Evolutionary conservation across 1,140 invertebrate species (phyloP), one percentile per base, ranked within the genome.

Genomic region (Anastrepha ludens): DNA sequence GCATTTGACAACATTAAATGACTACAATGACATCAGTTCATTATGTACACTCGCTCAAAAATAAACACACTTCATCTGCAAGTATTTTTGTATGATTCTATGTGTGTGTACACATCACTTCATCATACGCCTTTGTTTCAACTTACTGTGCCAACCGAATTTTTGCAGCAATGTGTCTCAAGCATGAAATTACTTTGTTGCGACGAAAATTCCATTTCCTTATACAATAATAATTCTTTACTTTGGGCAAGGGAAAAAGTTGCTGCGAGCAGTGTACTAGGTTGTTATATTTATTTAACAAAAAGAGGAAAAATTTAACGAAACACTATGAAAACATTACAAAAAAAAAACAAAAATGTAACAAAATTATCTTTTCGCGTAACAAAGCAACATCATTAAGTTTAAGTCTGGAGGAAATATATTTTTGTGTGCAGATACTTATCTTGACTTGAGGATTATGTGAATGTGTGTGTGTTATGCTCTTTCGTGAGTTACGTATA

Each of bases 381-480:
- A 81, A 81, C 74, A 81, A 81, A 81, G 74, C 74, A 81, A 81
- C 74, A 81, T 81, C 74, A 81, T 81, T 81, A 81, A 81, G 47
- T 81, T 58, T 81, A 81, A 55, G 74, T 55, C 74, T 81, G 47
- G 47, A 81, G 47, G 44, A 81, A 55, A 81, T 20, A 17, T 74
- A 55, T 58, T 81, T 81, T 55, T 74, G 6, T 58, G 15, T 29
- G 20, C 47, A 81, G 74, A 81, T 81, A 55, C 74, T 58, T 81
- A 81, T 81, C 74, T 81, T 81, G 41, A 74, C 70, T 74, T 13
- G 70, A 3, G 44, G 70, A 74, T 74, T 74, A 74, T 50, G 74
- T 13, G 47, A n/a, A n/a, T 55, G 17, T 15, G 74, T 3, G 8
- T 74, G 7, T 13, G 17, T 9, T 17, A 20, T 17, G 2, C 11